Evolutionary conservation across 1,140 invertebrate genomes (phyloP).

Genomic region (Lordiphosa collinella): DNA sequence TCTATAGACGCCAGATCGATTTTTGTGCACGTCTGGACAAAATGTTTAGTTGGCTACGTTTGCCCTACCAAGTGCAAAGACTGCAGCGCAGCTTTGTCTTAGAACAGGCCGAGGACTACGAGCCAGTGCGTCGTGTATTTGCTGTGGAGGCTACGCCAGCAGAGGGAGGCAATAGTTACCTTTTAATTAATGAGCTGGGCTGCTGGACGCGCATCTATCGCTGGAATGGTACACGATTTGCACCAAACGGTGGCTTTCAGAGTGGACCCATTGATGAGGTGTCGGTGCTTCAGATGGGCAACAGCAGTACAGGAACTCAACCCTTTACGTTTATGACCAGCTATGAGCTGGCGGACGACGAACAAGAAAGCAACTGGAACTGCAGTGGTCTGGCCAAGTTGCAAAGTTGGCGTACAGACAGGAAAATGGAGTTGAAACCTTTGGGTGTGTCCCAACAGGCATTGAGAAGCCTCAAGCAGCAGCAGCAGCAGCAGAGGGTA

Average conservation of each 20-base stretch:
- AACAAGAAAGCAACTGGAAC: conserved; percentile 37
- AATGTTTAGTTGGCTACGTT: conserved; percentile 20
- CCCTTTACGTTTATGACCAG: conserved; percentile 62
- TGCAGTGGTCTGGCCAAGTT: conserved; percentile 28
- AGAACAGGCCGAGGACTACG: conserved; percentile 12
- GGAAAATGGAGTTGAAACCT: conserved; percentile 3
- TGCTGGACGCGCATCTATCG: conserved; percentile 51
- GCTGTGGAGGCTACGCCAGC: conserved; percentile 13
- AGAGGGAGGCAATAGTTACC: conserved; percentile 10
- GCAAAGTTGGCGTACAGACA: conserved; percentile 35
- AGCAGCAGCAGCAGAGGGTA: conserved; percentile 12
- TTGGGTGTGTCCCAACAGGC: conserved; percentile 13
- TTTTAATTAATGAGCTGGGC: conserved; percentile 56
- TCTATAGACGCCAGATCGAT: conserved; percentile 38
- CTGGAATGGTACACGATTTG: conserved; percentile 44
- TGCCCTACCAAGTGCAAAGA: conserved; percentile 49
- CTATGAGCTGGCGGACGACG: conserved; percentile 37
- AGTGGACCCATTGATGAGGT: conserved; percentile 59
- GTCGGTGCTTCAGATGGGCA: conserved; percentile 25
- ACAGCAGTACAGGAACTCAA: not conserved
- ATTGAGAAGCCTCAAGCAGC: conserved; percentile 28
- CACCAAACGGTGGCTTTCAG: conserved; percentile 24
- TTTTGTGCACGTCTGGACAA: conserved; percentile 27
- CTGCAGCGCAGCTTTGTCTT: conserved; percentile 28
- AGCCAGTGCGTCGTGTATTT: conserved; percentile 46